These are phyloP conservation scores for Condylostylus longicornis DNA, from an alignment of 1,140 invertebrate genomes.

Conservation along the genomic window DNA sequence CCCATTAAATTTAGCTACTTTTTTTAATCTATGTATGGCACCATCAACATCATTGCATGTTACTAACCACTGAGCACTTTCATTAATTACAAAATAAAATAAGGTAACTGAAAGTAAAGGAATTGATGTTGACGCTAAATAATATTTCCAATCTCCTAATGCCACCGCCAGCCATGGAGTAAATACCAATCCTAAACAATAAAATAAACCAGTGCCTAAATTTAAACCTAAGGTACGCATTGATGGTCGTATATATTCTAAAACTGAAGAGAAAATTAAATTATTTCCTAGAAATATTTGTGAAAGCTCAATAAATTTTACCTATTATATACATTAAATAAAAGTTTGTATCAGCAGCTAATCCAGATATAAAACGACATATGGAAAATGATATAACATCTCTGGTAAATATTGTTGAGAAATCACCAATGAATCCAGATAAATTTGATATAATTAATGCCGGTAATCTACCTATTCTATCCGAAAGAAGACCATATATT, in stretches of 20 bases:
- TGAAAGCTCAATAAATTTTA: constrained; percentile 15
- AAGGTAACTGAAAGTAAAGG: constrained; percentile 35
- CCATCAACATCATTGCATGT: constrained; percentile 39
- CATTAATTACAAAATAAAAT: constrained; percentile 40
- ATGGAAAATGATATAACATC: constrained; percentile 35
- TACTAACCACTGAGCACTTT: constrained; percentile 47
- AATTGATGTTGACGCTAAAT: constrained; percentile 36
- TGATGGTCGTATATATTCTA: constrained; percentile 43
- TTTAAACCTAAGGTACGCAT: constrained; percentile 44
- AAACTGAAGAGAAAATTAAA: constrained; percentile 26
- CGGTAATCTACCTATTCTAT: constrained; percentile 41
- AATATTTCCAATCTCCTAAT: constrained; percentile 37
- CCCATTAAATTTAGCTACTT: constrained; percentile 41
- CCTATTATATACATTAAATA: constrained; percentile 49
- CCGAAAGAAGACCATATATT: constrained; percentile 39
- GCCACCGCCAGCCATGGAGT: constrained; percentile 41
- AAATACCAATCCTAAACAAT: constrained; percentile 38
- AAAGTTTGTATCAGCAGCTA: constrained; percentile 44
- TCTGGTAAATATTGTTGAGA: constrained; percentile 37
- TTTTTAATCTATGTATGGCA: constrained; percentile 37
- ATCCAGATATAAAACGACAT: constrained; percentile 41
- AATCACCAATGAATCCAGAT: constrained; percentile 38
- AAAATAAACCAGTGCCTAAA: constrained; percentile 43
- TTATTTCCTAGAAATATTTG: background rate
- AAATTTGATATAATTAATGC: constrained; percentile 39